Conservation (phyloP, 2,888 invertebrate species). For the Copidosoma aretas region DNA sequence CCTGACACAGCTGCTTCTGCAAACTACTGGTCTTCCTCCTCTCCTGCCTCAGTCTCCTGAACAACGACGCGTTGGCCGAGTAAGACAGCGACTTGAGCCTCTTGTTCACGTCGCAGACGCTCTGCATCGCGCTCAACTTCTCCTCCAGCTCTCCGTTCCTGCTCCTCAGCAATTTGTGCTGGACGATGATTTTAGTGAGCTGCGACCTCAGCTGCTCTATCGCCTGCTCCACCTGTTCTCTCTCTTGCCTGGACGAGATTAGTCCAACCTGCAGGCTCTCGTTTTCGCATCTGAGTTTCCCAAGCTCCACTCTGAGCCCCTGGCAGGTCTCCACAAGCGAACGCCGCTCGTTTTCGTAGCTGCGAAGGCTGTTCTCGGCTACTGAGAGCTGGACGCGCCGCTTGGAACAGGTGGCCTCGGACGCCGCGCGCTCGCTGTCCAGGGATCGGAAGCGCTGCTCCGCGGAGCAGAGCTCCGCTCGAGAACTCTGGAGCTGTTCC, state of each 20-base stretch:
- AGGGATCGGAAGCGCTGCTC: slow-evolving; percentile 46
- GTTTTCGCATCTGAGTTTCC: slow-evolving; percentile 47
- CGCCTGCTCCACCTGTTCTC: slow-evolving; percentile 51
- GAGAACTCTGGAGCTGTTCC: slow-evolving; percentile 45
- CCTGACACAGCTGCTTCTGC: slow-evolving; percentile 46
- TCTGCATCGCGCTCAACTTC: slow-evolving; percentile 47
- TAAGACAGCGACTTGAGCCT: slow-evolving; percentile 47
- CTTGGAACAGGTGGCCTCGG: slow-evolving; percentile 45
- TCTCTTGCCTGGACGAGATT: slow-evolving; percentile 48
- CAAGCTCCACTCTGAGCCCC: slow-evolving; percentile 42
- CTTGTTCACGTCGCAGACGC: slow-evolving; percentile 48
- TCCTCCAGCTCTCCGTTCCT: slow-evolving; percentile 50
- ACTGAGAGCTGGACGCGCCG: slow-evolving; percentile 46
- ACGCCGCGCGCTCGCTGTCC: slow-evolving; percentile 46
- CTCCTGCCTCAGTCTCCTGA: slow-evolving; percentile 49
- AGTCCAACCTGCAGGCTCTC: slow-evolving; percentile 46
- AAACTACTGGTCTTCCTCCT: slow-evolving; percentile 46
- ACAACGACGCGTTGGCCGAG: slow-evolving; percentile 48
- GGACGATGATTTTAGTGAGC: slow-evolving; percentile 52
- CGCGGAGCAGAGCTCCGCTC: slow-evolving; percentile 42
- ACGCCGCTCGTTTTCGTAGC: slow-evolving; percentile 46
- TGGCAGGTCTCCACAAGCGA: slow-evolving; percentile 42
- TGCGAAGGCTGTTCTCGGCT: slow-evolving; percentile 47
- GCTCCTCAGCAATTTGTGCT: slow-evolving; percentile 49
- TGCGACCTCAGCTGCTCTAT: slow-evolving; percentile 50